Conservation (phyloP, 2,113 vertebrate species). For the Nothocercus julius region DNA sequence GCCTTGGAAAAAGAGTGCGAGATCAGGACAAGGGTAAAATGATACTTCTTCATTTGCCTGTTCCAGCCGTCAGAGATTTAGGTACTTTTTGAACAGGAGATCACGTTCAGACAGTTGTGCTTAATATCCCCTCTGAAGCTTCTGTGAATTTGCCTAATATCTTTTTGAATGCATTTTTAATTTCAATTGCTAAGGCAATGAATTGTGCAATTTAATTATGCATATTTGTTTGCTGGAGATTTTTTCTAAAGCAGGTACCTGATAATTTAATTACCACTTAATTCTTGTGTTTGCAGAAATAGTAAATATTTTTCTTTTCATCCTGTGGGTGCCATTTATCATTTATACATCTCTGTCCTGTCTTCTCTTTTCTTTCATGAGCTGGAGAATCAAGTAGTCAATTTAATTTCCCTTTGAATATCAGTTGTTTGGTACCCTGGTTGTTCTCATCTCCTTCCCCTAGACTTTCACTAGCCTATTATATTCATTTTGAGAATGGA, state of each 20-base stretch:
- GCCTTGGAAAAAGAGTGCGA: background rate
- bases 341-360: background rate
- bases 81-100: background rate
- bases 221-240: constrained; percentile 23
- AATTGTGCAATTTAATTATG: background rate
- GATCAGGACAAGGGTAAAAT: background rate
- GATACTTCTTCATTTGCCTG: background rate
- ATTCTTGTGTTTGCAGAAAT: background rate
- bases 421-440: background rate
- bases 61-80: background rate
- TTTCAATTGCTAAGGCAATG: background rate
- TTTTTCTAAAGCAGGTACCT: constrained; percentile 30
- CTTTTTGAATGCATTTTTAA: background rate
- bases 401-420: background rate
- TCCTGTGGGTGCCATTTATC: background rate
- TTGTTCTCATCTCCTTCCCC: background rate
- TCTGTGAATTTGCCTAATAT: background rate
- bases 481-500: background rate
- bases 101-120: background rate
- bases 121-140: background rate
- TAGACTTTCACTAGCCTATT: background rate
- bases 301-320: background rate
- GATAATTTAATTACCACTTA: constrained; percentile 33
- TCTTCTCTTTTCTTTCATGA: background rate
- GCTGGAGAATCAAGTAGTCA: background rate